phyloP scores from a whole-genome alignment of 2,113 vertebrate genomes.

The Donacobius atricapilla region DNA sequence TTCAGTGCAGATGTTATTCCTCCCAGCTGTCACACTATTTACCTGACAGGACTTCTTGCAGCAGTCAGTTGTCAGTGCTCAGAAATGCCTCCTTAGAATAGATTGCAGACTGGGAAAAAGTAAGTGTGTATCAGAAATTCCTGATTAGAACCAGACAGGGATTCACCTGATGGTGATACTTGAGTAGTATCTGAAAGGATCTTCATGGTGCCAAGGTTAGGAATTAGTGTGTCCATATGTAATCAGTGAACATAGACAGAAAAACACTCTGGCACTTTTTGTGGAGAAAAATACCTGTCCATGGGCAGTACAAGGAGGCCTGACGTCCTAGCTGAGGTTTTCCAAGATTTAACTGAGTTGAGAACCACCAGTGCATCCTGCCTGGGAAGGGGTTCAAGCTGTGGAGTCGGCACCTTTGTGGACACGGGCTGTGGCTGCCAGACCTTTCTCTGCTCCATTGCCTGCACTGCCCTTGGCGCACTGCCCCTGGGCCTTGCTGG shows the following conservation, averaged over 20 bases:
- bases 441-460: neutral
- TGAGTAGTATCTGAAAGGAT: neutral
- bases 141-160: neutral
- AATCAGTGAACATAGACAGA: accelerated
- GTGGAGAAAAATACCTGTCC: neutral
- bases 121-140: neutral
- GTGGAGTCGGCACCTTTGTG: neutral
- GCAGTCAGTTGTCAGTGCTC: neutral
- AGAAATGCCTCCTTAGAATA: neutral
- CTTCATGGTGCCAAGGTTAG: neutral
- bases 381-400: neutral
- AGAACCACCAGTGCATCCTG: neutral
- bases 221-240: neutral
- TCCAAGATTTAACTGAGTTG: neutral
- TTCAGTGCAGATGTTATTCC: neutral
- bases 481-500: neutral
- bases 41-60: slow-evolving; percentile 8
- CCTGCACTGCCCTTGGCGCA: accelerated
- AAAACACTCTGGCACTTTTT: neutral
- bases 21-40: neutral
- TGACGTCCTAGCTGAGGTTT: neutral
- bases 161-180: neutral
- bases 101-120: neutral
- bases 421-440: neutral
- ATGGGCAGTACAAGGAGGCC: neutral